phyloP scores from a whole-genome alignment of 2,113 vertebrate species.

The Porphyrio hochstetteri region DNA sequence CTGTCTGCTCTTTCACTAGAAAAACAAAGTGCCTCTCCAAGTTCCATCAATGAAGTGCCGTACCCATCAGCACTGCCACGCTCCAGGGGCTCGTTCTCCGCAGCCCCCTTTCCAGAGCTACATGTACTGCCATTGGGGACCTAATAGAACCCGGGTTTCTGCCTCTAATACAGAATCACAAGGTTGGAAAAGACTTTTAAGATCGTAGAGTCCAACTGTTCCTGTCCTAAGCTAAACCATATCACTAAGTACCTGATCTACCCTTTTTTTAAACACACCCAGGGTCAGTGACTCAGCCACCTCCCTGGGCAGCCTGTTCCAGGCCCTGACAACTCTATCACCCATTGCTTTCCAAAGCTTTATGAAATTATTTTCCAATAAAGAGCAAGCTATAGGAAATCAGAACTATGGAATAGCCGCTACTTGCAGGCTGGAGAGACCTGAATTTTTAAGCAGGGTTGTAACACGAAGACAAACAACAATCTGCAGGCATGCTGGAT shows the following conservation, averaged over 20 bases:
- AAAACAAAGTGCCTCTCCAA: background rate
- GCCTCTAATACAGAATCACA: background rate
- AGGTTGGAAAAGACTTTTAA: no score
- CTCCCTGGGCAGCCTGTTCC: no score
- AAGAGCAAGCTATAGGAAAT: background rate
- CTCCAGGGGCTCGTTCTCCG: background rate
- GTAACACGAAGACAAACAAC: background rate
- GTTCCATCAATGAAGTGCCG: no score
- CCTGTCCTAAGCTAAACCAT: no score
- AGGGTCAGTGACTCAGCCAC: no score
- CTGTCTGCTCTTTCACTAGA: background rate
- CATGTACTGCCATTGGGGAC: background rate
- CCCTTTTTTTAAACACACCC: no score
- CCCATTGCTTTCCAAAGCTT: background rate
- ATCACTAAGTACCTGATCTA: no score
- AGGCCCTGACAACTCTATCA: background rate
- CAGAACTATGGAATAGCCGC: background rate
- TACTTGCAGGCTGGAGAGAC: background rate
- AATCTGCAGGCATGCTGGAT: background rate
- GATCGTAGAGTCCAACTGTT: no score
- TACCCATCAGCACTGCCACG: background rate
- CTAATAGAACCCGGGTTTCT: background rate
- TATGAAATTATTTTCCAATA: background rate
- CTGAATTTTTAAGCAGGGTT: background rate
- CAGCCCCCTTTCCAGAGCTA: background rate